Conservation (phyloP, 1,140 invertebrate genomes). For the Euwallacea fornicatus region DNA sequence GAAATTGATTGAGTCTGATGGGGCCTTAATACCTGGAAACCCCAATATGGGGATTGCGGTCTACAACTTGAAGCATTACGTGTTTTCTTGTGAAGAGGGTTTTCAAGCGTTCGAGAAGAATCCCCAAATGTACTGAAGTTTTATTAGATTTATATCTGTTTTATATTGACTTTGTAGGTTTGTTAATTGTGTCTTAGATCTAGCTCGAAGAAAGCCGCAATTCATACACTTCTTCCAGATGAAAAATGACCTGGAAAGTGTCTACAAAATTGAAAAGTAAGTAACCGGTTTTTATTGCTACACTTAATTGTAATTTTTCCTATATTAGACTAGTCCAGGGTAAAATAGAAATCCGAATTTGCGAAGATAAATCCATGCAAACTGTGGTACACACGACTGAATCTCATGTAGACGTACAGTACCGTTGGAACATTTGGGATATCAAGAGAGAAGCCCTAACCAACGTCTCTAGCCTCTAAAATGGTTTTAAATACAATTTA, state of each 20-base stretch:
- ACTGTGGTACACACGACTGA: constrained; percentile 69
- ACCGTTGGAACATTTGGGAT: constrained; percentile 79
- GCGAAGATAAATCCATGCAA: constrained; percentile 65
- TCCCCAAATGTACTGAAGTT: constrained; percentile 58
- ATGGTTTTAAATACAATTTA: too few species aligned
- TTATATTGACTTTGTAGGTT: constrained; percentile 51
- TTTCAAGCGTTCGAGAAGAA: constrained; percentile 60
- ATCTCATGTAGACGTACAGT: constrained; percentile 65
- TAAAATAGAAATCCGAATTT: constrained; percentile 47
- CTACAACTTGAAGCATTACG: constrained; percentile 59
- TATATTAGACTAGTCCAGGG: constrained; percentile 38
- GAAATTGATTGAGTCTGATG: constrained; percentile 60
- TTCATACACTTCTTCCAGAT: constrained; percentile 64
- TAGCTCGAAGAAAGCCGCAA: constrained; percentile 60
- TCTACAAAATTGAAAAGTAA: constrained; percentile 51
- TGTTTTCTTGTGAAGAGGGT: constrained; percentile 60
- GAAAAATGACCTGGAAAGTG: constrained; percentile 56
- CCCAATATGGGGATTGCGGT: constrained; percentile 64
- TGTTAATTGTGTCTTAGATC: constrained; percentile 58
- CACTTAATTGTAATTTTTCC: constrained; percentile 1
- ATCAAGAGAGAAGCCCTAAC: constrained; percentile 54
- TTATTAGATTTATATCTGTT: background rate
- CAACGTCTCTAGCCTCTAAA: constrained; percentile 32
- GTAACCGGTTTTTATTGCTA: constrained; percentile 18
- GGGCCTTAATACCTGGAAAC: constrained; percentile 66